Percentiles rank a stretch among this genome's conserved stretches.
Evolutionary conservation across 2,888 invertebrate genomes (phyloP).

Genomic region (Melanophora roralis): DNA sequence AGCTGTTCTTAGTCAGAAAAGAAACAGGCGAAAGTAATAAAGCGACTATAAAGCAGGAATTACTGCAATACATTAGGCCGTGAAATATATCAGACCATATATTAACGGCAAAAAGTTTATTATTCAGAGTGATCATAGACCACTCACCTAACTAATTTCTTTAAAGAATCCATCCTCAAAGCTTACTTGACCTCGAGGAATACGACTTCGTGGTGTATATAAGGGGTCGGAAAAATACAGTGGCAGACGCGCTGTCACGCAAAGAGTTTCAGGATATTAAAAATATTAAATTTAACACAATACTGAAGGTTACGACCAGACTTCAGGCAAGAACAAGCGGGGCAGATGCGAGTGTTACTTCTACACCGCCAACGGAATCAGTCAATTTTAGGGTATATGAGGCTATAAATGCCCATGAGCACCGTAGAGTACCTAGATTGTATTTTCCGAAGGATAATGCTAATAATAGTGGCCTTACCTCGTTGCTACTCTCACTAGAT

Average conservation of each 20-base stretch:
- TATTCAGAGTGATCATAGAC: background rate
- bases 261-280: conserved; percentile 5
- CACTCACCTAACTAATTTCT: background rate
- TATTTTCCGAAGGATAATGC: no score
- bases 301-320: no score
- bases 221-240: background rate
- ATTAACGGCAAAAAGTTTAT: background rate
- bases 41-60: conserved; percentile 35
- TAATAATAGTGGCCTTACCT: no score
- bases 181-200: background rate
- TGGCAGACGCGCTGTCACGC: background rate
- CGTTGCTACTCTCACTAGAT: no score
- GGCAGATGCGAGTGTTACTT: no score
- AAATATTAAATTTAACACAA: no score
- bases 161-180: background rate
- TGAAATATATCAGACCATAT: background rate
- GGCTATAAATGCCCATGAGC: no score
- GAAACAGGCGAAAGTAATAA: conserved; percentile 56
- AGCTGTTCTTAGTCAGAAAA: background rate
- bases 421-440: no score
- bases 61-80: background rate
- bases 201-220: background rate
- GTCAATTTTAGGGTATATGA: no score
- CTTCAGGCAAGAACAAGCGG: no score
- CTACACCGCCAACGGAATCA: no score